These are phyloP conservation scores for Pseudochromis fuscus DNA, from an alignment of 2,797 vertebrate species.

Conservation along the genomic window DNA sequence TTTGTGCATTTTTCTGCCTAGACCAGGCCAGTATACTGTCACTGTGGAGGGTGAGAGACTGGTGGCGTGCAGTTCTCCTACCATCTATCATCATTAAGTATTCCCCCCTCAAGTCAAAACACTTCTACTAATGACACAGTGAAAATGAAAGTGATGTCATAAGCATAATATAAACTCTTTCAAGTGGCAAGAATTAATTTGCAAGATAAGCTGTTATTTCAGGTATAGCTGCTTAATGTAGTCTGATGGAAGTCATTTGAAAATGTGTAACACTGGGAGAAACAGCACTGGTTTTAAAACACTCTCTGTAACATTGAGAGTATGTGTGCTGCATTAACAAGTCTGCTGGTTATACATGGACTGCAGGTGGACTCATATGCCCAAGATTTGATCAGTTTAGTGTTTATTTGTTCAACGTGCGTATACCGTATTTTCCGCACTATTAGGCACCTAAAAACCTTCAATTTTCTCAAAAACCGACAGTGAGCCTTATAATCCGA, in stretches of 20 bases:
- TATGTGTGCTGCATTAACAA: not conserved
- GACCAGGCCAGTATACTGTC: not conserved
- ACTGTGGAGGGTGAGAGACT: not conserved
- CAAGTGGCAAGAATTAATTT: not conserved
- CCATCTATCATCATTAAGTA: not conserved
- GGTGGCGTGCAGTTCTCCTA: not conserved
- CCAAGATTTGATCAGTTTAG: not conserved
- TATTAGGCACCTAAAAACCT: no score
- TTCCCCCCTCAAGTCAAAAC: not conserved
- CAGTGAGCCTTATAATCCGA: no score
- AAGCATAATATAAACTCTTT: conserved; percentile 2
- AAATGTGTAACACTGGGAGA: not conserved
- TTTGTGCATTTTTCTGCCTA: conserved; percentile 4
- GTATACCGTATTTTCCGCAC: no score
- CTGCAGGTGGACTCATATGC: not conserved
- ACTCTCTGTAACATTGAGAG: not conserved
- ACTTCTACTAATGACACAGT: not conserved
- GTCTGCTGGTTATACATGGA: not conserved
- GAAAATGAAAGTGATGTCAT: not conserved
- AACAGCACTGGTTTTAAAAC: not conserved
- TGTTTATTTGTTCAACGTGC: conserved; percentile 10
- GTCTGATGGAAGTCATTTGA: not conserved
- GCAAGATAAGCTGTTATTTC: conserved; percentile 18
- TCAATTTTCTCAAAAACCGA: no score
- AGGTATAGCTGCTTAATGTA: conserved; percentile 1